Evolutionary conservation across 2,797 vertebrate species (phyloP).

Genomic region (Babyrousa celebensis): DNA sequence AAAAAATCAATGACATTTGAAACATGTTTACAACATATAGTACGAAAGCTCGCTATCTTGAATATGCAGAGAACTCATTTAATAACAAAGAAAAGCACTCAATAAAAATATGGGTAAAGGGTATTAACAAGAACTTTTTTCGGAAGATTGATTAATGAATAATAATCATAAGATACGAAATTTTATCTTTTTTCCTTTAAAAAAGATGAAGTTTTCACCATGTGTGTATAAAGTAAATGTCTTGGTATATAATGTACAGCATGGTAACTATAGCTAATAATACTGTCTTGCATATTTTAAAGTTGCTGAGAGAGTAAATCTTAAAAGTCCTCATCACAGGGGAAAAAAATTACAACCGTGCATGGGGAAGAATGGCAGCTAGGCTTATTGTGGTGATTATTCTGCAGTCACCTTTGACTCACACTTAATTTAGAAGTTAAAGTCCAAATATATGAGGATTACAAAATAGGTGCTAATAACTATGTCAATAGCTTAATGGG

Average conservation of each 20-base stretch:
- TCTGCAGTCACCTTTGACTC: neutral
- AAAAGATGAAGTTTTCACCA: neutral
- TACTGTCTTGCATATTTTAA: neutral
- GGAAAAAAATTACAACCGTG: neutral
- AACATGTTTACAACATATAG: neutral
- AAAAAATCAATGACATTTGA: neutral
- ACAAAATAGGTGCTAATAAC: neutral
- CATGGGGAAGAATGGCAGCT: neutral
- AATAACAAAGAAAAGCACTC: neutral
- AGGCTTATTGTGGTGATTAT: neutral
- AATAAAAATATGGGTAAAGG: neutral
- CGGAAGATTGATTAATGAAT: neutral
- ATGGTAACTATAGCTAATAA: neutral
- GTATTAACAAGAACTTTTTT: neutral
- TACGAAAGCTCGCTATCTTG: neutral
- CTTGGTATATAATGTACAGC: neutral
- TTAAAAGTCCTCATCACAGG: neutral
- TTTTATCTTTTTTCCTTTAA: neutral
- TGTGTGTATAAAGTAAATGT: neutral
- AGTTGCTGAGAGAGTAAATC: neutral
- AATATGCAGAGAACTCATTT: neutral
- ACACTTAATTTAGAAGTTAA: neutral
- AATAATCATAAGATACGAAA: neutral
- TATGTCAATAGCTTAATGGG: neutral
- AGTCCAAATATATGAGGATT: neutral